A percentile compares a stretch with the other conserved stretches of the same genome.
These are phyloP conservation scores for Hyperoplus immaculatus DNA, from an alignment of 2,797 vertebrate genomes.

Conservation along the genomic window DNA sequence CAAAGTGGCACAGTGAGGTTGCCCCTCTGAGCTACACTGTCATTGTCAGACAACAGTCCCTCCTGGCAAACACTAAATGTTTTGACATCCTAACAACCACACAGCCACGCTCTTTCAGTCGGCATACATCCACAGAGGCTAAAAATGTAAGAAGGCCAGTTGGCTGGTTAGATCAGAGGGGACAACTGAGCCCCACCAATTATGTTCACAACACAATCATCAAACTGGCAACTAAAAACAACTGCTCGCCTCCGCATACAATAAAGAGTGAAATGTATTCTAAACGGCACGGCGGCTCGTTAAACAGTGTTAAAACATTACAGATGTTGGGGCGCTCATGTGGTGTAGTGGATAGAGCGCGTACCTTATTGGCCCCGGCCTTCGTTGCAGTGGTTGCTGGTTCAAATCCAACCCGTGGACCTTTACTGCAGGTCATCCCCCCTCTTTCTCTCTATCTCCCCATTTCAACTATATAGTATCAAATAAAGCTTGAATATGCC, in stretches of 20 bases:
- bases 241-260: background rate
- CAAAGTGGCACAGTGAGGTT: constrained; percentile 49
- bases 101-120: background rate
- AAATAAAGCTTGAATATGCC: too few species aligned
- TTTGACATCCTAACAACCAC: constrained; percentile 1
- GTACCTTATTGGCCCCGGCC: too few species aligned
- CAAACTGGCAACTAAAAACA: constrained; percentile 2
- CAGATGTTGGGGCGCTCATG: too few species aligned
- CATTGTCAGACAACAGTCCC: constrained; percentile 27
- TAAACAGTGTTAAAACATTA: background rate
- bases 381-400: too few species aligned
- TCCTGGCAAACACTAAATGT: constrained; percentile 12
- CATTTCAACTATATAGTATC: too few species aligned
- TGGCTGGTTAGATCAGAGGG: constrained; percentile 31
- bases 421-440: too few species aligned
- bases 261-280: constrained; percentile 11
- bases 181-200: constrained; percentile 21
- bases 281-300: constrained; percentile 12
- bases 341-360: too few species aligned
- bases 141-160: constrained; percentile 7
- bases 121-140: constrained; percentile 5
- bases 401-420: too few species aligned
- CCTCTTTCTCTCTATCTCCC: too few species aligned
- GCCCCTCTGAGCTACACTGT: constrained; percentile 41
- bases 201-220: constrained; percentile 36